Percentiles rank a stretch among this genome's conserved stretches.
phyloP scores from a whole-genome alignment of 2,113 vertebrate species.

The Triplophysa rosa region DNA sequence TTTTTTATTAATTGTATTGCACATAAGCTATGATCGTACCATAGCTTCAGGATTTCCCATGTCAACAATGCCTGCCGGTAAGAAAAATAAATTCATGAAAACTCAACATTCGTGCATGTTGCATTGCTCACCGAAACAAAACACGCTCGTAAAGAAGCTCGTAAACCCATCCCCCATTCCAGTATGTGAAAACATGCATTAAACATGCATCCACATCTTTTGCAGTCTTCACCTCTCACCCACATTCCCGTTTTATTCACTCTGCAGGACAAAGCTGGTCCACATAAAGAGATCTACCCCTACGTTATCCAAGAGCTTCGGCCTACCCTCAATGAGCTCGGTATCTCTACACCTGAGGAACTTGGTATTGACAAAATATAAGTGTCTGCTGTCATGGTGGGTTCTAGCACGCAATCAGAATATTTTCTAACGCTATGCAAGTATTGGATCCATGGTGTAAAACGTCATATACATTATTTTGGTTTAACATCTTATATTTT shows the following conservation, averaged over 20 bases:
- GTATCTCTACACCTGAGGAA: constrained; percentile 95
- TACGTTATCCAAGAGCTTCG: constrained; percentile 94
- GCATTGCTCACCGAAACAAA: not conserved
- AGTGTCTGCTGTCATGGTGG: constrained; percentile 54
- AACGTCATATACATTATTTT: too few species aligned
- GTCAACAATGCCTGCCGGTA: not conserved
- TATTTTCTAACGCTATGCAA: not conserved
- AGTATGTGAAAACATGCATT: not conserved
- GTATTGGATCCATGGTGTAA: too few species aligned
- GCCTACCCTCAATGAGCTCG: constrained; percentile 90
- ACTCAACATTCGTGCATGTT: not conserved
- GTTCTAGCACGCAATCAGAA: constrained; percentile 15
- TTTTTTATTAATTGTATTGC: too few species aligned
- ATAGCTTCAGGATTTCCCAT: not conserved
- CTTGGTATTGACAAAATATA: constrained; percentile 92
- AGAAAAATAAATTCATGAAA: too few species aligned
- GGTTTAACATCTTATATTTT: not conserved
- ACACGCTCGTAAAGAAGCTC: not conserved
- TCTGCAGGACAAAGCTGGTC: constrained; percentile 90
- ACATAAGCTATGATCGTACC: too few species aligned
- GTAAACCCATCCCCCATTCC: not conserved
- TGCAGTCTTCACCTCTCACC: not conserved
- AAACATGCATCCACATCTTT: not conserved
- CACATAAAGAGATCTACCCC: constrained; percentile 96
- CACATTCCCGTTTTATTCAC: not conserved